Percentiles rank a stretch among this genome's conserved stretches.
Evolutionary conservation across 35 echinoderm and acorn worm species (phyloP).

Genomic region (Apostichopus japonicus): DNA sequence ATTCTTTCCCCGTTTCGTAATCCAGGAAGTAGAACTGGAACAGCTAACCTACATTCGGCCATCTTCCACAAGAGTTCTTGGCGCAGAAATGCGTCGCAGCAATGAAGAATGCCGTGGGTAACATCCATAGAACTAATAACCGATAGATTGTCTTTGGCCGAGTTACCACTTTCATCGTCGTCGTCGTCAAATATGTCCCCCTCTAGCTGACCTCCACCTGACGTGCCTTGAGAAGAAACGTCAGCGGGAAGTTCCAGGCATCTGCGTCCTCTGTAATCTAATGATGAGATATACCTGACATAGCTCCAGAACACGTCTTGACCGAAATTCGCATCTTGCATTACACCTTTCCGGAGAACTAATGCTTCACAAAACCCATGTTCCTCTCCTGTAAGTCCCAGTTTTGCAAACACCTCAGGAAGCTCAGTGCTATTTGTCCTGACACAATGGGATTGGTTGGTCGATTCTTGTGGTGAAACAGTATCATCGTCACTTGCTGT

Average conservation of each 20-base stretch:
- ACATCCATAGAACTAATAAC: constrained; percentile 34
- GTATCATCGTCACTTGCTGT: not conserved
- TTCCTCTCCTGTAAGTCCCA: not conserved
- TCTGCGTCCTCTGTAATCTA: not conserved
- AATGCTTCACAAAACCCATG: not conserved
- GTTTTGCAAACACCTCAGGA: not conserved
- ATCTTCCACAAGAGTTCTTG: constrained; percentile 39
- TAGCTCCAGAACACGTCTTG: not conserved
- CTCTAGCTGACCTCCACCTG: not conserved
- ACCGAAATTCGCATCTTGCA: not conserved
- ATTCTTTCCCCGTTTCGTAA: not conserved
- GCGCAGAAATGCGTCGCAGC: constrained; percentile 2
- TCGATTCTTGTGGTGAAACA: too few relatives aligned
- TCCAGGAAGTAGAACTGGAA: constrained; percentile 23
- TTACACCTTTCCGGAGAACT: not conserved
- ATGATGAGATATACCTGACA: not conserved
- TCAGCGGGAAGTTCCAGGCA: not conserved
- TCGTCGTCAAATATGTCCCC: not conserved
- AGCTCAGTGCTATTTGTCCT: not conserved
- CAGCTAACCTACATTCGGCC: constrained; percentile 4
- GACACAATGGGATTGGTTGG: too few relatives aligned
- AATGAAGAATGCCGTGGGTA: not conserved
- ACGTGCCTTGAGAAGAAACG: not conserved
- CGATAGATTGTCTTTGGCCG: not conserved
- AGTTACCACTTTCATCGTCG: not conserved